Evolutionary conservation across 1,140 invertebrate species (phyloP).

Genomic region (Calosoma granatense): DNA sequence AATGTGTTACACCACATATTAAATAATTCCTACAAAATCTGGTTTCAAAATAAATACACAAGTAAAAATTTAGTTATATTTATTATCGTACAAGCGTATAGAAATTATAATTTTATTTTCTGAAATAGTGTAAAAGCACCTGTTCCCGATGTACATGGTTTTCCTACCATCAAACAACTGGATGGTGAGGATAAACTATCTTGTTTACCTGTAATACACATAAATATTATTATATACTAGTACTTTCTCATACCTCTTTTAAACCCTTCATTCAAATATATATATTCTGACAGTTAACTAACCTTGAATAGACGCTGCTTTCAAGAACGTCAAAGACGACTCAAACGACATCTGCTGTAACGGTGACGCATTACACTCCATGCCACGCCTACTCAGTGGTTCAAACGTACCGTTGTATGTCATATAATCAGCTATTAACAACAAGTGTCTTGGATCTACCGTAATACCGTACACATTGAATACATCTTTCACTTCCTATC

Average conservation of each 20-base stretch:
- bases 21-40: no score
- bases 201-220: conserved; percentile 41
- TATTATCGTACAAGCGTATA: no score
- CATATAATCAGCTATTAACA: conserved; percentile 95
- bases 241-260: not conserved
- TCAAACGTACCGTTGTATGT: conserved; percentile 84
- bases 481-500: conserved; percentile 77
- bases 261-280: not conserved
- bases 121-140: conserved; percentile 54
- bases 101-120: no score
- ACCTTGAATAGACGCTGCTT: conserved; percentile 64
- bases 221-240: conserved; percentile 11
- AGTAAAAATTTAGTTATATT: no score
- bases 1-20: no score
- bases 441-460: conserved; percentile 89
- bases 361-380: conserved; percentile 79
- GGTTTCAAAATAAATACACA: no score
- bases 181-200: conserved; percentile 83
- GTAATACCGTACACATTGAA: conserved; percentile 94
- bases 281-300: no score
- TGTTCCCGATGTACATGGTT: conserved; percentile 73
- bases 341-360: conserved; percentile 99
- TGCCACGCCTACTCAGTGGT: conserved; percentile 83
- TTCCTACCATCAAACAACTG: conserved; percentile 77
- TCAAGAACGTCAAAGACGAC: conserved; percentile 79